Percentiles rank a stretch among this genome's conserved stretches.
These are phyloP conservation scores for Fregata magnificens DNA, from an alignment of 2,113 vertebrate genomes.

Conservation along the genomic window DNA sequence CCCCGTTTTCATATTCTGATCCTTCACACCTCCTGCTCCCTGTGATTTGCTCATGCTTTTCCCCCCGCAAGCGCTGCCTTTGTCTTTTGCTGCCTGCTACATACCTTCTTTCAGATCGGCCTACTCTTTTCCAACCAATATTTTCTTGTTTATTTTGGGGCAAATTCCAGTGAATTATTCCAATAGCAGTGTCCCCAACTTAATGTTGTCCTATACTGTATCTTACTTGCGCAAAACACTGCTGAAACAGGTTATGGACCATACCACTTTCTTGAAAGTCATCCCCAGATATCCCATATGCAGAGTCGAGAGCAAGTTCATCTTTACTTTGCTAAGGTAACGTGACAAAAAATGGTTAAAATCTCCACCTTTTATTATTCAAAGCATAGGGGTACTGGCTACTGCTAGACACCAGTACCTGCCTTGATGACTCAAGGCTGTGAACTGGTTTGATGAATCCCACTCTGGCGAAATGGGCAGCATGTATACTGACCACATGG, in stretches of 20 bases:
- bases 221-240: background rate
- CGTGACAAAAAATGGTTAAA: background rate
- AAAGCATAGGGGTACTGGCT: background rate
- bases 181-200: background rate
- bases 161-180: background rate
- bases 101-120: background rate
- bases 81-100: background rate
- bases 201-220: background rate
- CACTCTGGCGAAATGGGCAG: background rate
- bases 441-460: background rate
- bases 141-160: background rate
- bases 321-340: background rate
- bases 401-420: background rate
- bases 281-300: background rate
- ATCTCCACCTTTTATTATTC: background rate
- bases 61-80: background rate
- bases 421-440: background rate
- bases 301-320: background rate
- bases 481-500: conserved; percentile 85
- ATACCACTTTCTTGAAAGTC: background rate
- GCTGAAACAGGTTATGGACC: background rate
- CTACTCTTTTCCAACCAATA: background rate
- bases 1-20: background rate
- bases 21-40: background rate
- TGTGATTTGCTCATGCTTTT: background rate